A percentile compares a stretch with the other conserved stretches of the same genome.
Conservation (phyloP, 2,888 invertebrate species). For the Litoditis marina region DNA sequence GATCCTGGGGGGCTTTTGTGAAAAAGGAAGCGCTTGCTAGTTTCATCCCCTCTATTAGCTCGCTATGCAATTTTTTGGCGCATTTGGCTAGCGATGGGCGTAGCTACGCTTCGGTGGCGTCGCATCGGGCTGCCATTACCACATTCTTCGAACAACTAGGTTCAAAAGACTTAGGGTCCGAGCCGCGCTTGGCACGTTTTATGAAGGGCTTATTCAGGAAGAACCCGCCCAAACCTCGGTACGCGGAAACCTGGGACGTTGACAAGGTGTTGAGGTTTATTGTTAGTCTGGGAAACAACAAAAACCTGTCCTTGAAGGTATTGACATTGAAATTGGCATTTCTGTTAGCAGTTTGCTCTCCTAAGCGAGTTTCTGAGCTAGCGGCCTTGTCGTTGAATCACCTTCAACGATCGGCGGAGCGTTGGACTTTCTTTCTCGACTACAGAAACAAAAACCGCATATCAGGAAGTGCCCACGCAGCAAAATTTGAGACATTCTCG, state of each 20-base stretch:
- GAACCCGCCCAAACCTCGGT: constrained; percentile 4
- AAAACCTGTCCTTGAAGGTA: background rate
- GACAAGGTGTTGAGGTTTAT: background rate
- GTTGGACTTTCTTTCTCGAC: constrained; percentile 7
- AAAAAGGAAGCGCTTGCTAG: background rate
- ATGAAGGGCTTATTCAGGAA: constrained; percentile 2
- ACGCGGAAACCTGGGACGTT: constrained; percentile 10
- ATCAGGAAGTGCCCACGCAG: constrained; percentile 1
- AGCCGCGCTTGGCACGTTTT: background rate
- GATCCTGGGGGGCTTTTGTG: background rate
- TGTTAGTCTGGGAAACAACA: background rate
- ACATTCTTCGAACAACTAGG: constrained; percentile 1
- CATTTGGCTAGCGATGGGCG: constrained; percentile 1
- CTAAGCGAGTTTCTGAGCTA: constrained; percentile 11
- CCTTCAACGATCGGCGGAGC: background rate
- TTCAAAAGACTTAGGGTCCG: background rate
- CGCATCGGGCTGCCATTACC: constrained; percentile 8
- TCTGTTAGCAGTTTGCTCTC: constrained; percentile 10
- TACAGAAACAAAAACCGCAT: constrained; percentile 9
- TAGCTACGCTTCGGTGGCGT: constrained; percentile 3
- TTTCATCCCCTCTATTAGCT: background rate
- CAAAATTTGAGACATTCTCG: constrained; percentile 5
- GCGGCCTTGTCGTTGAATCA: constrained; percentile 1
- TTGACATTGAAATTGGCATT: background rate
- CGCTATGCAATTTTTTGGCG: constrained; percentile 6